These are phyloP conservation scores for Lepidonotus clava DNA, from an alignment of 2,888 invertebrate species.

Conservation along the genomic window DNA sequence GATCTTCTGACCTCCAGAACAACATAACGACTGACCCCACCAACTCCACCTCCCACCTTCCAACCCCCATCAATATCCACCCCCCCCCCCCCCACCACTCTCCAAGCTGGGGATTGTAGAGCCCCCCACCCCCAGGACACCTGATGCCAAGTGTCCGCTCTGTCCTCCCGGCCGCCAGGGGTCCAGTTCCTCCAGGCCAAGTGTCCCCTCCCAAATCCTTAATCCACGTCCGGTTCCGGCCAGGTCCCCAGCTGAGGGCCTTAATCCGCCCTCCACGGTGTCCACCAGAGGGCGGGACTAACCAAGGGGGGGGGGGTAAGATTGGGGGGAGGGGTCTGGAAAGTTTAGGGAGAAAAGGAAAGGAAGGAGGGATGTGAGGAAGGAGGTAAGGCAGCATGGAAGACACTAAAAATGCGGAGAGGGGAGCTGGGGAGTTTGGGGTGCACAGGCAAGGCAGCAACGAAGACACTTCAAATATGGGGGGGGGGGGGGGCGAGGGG, in stretches of 20 bases:
- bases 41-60: neutral
- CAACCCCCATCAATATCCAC: neutral
- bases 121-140: no score
- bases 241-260: neutral
- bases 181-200: neutral
- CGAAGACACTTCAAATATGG: no score
- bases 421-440: no score
- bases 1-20: no score
- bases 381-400: neutral
- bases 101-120: no score
- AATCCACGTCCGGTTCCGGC: constrained; percentile 30
- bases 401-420: no score
- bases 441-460: no score
- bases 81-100: neutral
- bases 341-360: neutral
- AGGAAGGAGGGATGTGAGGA: neutral
- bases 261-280: neutral
- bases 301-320: neutral
- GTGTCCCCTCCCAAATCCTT: constrained; percentile 9
- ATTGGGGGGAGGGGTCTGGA: neutral
- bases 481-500: neutral
- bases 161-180: no score
- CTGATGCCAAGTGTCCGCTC: no score
- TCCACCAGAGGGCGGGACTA: neutral
- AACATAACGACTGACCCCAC: neutral